Evolutionary conservation across 2,888 invertebrate species (phyloP).

Genomic region (Sturmia bella): DNA sequence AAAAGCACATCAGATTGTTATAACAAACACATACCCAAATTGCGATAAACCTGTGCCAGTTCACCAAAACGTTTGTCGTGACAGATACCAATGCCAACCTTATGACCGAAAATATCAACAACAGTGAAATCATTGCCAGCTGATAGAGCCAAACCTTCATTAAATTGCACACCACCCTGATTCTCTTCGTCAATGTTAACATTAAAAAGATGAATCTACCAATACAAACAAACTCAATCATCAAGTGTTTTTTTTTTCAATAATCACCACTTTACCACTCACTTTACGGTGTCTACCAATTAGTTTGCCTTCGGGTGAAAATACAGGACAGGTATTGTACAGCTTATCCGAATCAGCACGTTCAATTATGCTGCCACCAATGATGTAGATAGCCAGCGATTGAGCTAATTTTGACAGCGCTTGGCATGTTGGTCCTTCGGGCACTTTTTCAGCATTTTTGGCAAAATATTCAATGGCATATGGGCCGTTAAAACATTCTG

Average conservation of each 20-base stretch:
- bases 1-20: background rate
- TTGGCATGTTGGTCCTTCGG: constrained; percentile 88
- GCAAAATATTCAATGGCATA: constrained; percentile 91
- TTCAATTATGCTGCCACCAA: constrained; percentile 96
- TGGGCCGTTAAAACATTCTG: constrained; percentile 97
- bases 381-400: constrained; percentile 88
- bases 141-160: constrained; percentile 91
- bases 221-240: background rate
- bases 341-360: constrained; percentile 84
- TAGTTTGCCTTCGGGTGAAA: constrained; percentile 89
- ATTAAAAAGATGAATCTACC: constrained; percentile 95
- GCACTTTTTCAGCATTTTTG: constrained; percentile 93
- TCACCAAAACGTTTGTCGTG: constrained; percentile 97
- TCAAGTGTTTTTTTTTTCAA: background rate
- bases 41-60: constrained; percentile 89
- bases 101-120: constrained; percentile 87
- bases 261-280: background rate
- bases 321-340: constrained; percentile 95
- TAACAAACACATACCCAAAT: constrained; percentile 81
- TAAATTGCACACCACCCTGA: constrained; percentile 93
- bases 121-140: constrained; percentile 89
- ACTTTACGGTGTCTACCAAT: constrained; percentile 93
- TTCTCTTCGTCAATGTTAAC: constrained; percentile 86
- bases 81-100: constrained; percentile 96
- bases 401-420: constrained; percentile 89